A percentile compares a stretch with the other conserved stretches of the same genome.
These are phyloP conservation scores for Potorous gilbertii DNA, from an alignment of 2,797 vertebrate species.

Conservation along the genomic window DNA sequence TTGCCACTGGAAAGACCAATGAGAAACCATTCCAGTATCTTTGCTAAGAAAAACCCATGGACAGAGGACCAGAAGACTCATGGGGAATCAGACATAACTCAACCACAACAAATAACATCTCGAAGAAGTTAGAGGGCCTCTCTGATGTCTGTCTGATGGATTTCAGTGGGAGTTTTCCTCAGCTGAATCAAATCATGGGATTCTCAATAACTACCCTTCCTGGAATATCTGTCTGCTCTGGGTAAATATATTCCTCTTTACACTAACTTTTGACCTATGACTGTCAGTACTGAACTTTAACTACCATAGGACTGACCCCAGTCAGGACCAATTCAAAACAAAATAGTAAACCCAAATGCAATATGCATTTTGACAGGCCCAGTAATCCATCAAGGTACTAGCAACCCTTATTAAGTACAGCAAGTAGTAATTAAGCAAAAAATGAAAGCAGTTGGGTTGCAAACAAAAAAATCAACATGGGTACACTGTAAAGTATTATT, in stretches of 20 bases:
- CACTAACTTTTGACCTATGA: not conserved
- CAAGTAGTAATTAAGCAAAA: not conserved
- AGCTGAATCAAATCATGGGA: too few species aligned
- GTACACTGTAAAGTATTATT: not conserved
- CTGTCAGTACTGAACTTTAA: not conserved
- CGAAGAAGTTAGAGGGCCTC: too few species aligned
- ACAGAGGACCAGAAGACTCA: too few species aligned
- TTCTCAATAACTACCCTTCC: too few species aligned
- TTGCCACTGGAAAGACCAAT: not conserved
- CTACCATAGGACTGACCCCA: not conserved
- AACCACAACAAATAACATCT: too few species aligned
- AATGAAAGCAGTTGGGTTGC: not conserved
- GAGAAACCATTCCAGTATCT: not conserved
- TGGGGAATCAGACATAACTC: not conserved
- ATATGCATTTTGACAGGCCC: not conserved
- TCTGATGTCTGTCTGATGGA: too few species aligned
- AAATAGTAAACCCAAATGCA: not conserved
- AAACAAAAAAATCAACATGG: not conserved
- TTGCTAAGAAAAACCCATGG: not conserved
- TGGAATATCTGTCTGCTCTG: not conserved
- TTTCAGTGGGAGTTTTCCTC: too few species aligned
- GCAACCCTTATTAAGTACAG: not conserved
- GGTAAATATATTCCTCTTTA: not conserved
- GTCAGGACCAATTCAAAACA: not conserved
- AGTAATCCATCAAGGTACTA: not conserved